These are phyloP conservation scores for Polydesmus complanatus DNA, from an alignment of 2,888 invertebrate species.

Conservation along the genomic window DNA sequence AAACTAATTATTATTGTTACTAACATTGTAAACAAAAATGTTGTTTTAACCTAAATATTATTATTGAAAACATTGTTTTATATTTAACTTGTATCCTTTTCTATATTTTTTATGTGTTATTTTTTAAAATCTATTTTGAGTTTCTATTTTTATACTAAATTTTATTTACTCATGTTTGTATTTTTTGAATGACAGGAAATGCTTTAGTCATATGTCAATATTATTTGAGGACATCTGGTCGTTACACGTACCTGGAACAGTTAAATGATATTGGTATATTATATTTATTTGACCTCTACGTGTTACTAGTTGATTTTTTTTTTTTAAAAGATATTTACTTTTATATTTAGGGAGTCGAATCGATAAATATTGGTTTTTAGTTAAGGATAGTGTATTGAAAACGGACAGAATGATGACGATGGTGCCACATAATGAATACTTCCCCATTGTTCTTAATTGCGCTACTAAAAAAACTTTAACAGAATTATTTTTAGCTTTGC, in stretches of 20 bases:
- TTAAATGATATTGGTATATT: conserved; percentile 56
- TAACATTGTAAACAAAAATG: no score
- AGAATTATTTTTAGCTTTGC: conserved; percentile 62
- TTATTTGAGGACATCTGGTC: conserved; percentile 43
- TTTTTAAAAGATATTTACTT: no score
- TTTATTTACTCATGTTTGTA: conserved; percentile 12
- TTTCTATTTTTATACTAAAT: neutral
- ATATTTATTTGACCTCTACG: neutral
- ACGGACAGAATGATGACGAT: conserved; percentile 61
- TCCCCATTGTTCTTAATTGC: conserved; percentile 51
- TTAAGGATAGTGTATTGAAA: conserved; percentile 64
- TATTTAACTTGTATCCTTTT: no score
- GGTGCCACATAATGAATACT: conserved; percentile 38
- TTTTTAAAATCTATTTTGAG: neutral
- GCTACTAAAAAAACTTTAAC: conserved; percentile 53
- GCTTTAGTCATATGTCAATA: conserved; percentile 51
- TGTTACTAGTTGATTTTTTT: neutral
- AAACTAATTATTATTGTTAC: no score
- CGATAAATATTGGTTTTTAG: conserved; percentile 82
- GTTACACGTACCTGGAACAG: conserved; percentile 66
- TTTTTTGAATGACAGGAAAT: no score
- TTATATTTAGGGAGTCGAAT: conserved; percentile 52
- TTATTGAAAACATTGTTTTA: no score
- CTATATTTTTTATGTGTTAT: neutral
- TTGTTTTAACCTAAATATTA: no score